A percentile compares a stretch with the other conserved stretches of the same genome.
These are phyloP conservation scores for Stichodactyla mertensii DNA, from an alignment of 64 coral and sea anemone species.

Conservation along the genomic window DNA sequence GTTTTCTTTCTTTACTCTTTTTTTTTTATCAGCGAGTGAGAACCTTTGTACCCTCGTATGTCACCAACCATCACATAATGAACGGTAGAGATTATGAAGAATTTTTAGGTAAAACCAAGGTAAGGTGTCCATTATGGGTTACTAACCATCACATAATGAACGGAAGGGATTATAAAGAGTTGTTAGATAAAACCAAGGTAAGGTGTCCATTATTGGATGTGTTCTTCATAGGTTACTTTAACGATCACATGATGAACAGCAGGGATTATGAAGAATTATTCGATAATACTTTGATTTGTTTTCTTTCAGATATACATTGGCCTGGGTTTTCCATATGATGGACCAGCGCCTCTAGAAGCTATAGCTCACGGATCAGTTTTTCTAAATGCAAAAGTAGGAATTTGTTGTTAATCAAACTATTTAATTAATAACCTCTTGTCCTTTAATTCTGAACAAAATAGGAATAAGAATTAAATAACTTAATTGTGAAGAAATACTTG, in stretches of 20 bases:
- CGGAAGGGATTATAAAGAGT: constrained; percentile 11
- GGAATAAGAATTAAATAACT: too few relatives aligned
- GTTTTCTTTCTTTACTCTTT: not conserved
- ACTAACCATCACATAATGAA: constrained; percentile 15
- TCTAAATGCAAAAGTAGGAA: constrained; percentile 59
- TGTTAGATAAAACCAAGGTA: constrained; percentile 11
- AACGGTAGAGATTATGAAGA: constrained; percentile 20
- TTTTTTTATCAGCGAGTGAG: not conserved
- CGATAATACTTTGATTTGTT: not conserved
- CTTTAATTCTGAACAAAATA: too few relatives aligned
- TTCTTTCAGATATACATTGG: constrained; percentile 44
- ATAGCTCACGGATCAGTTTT: constrained; percentile 61
- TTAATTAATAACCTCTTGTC: too few relatives aligned
- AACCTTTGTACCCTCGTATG: constrained; percentile 1
- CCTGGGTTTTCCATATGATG: constrained; percentile 63
- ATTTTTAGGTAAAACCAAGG: constrained; percentile 14
- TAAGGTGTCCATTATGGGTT: not conserved
- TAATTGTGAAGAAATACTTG: too few relatives aligned
- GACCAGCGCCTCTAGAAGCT: constrained; percentile 56
- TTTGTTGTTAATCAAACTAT: not conserved
- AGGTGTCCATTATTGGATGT: not conserved
- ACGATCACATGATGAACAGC: not conserved
- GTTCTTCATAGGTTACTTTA: not conserved
- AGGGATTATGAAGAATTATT: not conserved
- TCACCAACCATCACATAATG: constrained; percentile 13